phyloP scores from a whole-genome alignment of 2,797 vertebrate species.

The Lepus townsendii region DNA sequence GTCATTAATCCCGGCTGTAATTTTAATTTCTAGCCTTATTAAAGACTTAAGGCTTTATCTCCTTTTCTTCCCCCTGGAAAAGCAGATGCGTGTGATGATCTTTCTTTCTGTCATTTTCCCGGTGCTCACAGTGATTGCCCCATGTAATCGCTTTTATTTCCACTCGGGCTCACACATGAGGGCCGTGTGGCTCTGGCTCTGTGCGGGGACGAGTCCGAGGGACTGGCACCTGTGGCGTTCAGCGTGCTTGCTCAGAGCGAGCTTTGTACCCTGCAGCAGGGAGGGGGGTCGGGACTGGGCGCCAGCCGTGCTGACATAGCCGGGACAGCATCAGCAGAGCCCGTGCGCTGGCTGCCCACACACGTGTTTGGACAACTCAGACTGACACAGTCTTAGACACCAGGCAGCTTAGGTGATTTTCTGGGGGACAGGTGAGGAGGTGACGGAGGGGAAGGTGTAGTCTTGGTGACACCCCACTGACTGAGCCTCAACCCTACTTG shows the following conservation, averaged over 20 bases:
- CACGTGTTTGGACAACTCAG: not conserved
- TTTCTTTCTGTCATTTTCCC: conserved; percentile 81
- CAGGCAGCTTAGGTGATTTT: not conserved
- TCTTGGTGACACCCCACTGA: not conserved
- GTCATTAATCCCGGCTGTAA: conserved; percentile 78
- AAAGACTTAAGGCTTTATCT: conserved; percentile 84
- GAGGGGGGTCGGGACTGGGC: too few relatives aligned
- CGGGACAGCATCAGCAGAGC: not conserved
- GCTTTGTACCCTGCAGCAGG: not conserved
- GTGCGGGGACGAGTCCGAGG: not conserved
- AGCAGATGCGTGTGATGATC: conserved; percentile 77
- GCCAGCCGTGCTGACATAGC: not conserved
- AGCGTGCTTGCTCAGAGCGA: conserved; percentile 19
- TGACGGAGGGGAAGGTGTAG: not conserved
- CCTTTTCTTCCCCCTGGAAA: conserved; percentile 66
- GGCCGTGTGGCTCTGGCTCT: conserved; percentile 6
- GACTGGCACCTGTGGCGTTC: conserved; percentile 41
- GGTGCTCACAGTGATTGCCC: conserved; percentile 65
- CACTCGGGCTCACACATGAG: conserved; percentile 71
- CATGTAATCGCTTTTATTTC: conserved; percentile 80
- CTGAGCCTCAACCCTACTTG: not conserved
- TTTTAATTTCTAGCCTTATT: conserved; percentile 83
- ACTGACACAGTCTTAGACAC: not conserved
- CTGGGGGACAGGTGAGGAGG: not conserved
- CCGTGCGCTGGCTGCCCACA: too few relatives aligned